Conservation (phyloP, 2,797 vertebrate genomes). For the Kryptopterus vitreolus region DNA sequence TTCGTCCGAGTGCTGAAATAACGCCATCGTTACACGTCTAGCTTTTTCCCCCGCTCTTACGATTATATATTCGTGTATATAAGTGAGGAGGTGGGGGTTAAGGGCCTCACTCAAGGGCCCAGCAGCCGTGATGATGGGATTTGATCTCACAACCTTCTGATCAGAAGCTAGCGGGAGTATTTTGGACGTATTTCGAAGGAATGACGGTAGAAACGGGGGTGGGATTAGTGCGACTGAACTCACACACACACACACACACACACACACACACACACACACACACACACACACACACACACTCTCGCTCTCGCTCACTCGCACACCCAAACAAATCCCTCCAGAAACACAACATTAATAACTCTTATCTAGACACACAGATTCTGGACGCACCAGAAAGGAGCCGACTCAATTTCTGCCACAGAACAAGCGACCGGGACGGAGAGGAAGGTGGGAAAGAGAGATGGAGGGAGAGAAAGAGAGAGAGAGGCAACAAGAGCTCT, state of each 20-base stretch:
- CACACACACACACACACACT: slow-evolving; percentile 1
- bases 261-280: slow-evolving; percentile 5
- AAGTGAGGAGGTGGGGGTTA: no score
- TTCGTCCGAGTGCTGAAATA: no score
- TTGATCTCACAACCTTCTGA: not conserved
- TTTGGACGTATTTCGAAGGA: not conserved
- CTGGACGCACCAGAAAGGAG: slow-evolving; percentile 16
- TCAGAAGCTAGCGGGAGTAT: not conserved
- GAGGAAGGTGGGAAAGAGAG: not conserved
- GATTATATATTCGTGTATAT: no score
- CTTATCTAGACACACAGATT: slow-evolving; percentile 37
- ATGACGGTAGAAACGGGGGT: not conserved
- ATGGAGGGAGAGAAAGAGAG: not conserved
- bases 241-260: not conserved
- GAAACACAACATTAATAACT: slow-evolving; percentile 45
- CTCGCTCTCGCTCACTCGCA: not conserved
- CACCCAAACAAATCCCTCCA: slow-evolving; percentile 30
- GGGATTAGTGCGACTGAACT: not conserved
- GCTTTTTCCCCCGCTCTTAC: no score
- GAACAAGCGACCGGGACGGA: not conserved
- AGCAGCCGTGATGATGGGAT: no score
- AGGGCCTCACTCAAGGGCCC: no score
- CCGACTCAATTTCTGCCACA: slow-evolving; percentile 38
- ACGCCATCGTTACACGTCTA: no score
- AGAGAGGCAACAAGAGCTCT: slow-evolving; percentile 29